A percentile compares a stretch with the other conserved stretches of the same genome.
These are phyloP conservation scores for Halcyon malimbica DNA, from an alignment of 2,113 vertebrate genomes.

Conservation along the genomic window DNA sequence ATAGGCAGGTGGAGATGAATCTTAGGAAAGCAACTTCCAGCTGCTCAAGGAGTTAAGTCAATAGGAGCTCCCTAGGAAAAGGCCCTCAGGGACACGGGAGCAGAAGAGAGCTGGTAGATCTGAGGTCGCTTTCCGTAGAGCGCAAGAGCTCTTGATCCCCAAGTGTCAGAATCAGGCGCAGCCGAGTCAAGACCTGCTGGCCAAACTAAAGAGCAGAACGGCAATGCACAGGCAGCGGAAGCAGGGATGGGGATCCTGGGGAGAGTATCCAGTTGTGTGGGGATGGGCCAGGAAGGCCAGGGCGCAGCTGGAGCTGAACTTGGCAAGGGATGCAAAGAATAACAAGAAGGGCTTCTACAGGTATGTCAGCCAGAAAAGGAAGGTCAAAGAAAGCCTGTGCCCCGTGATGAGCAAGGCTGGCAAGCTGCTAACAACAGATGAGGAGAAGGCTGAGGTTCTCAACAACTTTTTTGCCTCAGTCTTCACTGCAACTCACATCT, in stretches of 20 bases:
- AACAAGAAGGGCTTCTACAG: neutral
- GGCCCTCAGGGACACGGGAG: neutral
- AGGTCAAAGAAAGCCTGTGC: neutral
- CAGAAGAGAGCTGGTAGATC: neutral
- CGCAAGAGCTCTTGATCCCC: neutral
- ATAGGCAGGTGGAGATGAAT: neutral
- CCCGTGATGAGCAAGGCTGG: neutral
- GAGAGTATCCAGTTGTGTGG: neutral
- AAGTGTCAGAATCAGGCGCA: neutral
- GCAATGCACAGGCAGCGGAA: neutral
- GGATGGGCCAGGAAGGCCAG: neutral
- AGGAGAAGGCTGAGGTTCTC: neutral
- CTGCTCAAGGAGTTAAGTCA: neutral
- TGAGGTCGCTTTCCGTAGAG: neutral
- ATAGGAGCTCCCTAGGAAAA: neutral
- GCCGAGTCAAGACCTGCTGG: neutral
- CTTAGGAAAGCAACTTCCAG: neutral
- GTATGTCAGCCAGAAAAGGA: neutral
- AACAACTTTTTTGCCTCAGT: neutral
- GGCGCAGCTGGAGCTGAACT: neutral
- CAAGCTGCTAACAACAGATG: accelerated
- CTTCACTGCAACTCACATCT: neutral
- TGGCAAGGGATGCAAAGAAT: neutral
- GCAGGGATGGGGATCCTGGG: neutral
- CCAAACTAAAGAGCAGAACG: neutral